Percentiles rank a stretch among this genome's conserved stretches.
phyloP scores from a whole-genome alignment of 2,113 vertebrate species.

The Petroica traversi region DNA sequence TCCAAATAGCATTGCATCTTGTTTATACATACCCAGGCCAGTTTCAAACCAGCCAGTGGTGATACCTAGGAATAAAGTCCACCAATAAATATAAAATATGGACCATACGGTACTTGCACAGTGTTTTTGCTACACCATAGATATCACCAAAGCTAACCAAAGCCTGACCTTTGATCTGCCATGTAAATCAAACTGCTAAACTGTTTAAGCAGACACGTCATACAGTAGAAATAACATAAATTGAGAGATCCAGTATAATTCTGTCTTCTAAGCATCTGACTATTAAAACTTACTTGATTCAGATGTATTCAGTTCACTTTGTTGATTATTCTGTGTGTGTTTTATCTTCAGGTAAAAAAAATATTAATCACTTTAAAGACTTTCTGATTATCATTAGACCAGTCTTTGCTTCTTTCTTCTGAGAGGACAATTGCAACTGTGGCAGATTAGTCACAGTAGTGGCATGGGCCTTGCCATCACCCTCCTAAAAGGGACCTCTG shows the following conservation, averaged over 20 bases:
- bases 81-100: neutral
- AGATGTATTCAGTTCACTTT: neutral
- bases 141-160: neutral
- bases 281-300: neutral
- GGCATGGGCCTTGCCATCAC: neutral
- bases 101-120: neutral
- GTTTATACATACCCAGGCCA: neutral
- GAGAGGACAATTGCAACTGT: neutral
- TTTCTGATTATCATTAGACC: neutral
- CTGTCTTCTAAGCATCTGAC: neutral
- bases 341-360: neutral
- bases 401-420: neutral
- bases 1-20: neutral
- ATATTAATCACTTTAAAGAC: neutral
- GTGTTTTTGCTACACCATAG: neutral
- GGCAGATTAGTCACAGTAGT: neutral
- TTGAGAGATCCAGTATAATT: neutral
- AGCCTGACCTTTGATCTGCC: neutral
- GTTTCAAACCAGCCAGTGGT: neutral
- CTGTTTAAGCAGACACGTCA: neutral
- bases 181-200: neutral
- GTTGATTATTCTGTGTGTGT: neutral
- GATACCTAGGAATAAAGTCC: neutral
- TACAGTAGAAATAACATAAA: neutral
- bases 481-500: neutral